Percentiles rank a stretch among this genome's conserved stretches.
Conservation (phyloP, 2,797 vertebrate genomes). For the Urophycis tenuis region DNA sequence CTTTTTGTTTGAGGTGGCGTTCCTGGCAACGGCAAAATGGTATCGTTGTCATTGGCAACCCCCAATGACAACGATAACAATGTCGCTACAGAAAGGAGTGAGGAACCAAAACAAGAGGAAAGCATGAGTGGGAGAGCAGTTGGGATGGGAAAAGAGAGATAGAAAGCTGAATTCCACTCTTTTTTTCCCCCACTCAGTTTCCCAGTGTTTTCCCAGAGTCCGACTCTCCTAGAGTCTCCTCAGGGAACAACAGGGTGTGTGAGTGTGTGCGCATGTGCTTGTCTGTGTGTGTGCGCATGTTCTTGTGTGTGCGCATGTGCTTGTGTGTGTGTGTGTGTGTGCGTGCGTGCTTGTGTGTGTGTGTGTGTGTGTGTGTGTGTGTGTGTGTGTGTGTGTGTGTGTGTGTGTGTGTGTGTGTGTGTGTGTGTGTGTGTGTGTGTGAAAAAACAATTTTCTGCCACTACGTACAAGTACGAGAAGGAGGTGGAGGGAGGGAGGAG, state of each 20-base stretch:
- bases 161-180: not conserved
- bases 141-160: not conserved
- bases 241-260: not conserved
- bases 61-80: not conserved
- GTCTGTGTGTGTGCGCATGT: not conserved
- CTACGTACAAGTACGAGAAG: no score
- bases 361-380: not conserved
- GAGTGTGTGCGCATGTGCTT: not conserved
- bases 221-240: not conserved
- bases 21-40: not conserved
- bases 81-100: not conserved
- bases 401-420: not conserved
- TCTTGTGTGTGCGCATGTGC: no score
- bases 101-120: not conserved
- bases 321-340: no score
- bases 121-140: not conserved
- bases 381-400: not conserved
- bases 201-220: constrained; percentile 3
- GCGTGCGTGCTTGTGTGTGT: not conserved
- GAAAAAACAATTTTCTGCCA: no score
- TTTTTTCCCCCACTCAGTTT: not conserved
- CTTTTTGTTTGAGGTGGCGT: not conserved
- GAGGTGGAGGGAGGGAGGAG: not conserved
- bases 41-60: not conserved
- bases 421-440: not conserved